These are phyloP conservation scores for Drosophila nigritarsus DNA, from an alignment of 2,888 invertebrate species.

Conservation along the genomic window DNA sequence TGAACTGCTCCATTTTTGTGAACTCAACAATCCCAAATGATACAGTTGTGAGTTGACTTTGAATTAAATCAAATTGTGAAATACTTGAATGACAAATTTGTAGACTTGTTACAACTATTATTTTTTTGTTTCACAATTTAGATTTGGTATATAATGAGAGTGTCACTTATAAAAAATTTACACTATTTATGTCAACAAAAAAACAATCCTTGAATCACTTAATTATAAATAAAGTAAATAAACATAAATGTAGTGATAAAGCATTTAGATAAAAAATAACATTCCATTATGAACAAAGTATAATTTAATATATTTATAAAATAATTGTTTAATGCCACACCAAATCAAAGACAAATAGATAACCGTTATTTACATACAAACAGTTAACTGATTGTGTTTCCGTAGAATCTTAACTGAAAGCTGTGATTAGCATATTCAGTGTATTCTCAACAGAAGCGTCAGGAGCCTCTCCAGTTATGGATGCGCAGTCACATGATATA, in stretches of 20 bases:
- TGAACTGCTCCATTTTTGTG: constrained; percentile 69
- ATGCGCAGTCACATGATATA: constrained; percentile 41
- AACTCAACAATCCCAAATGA: constrained; percentile 54
- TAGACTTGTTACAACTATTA: too few species aligned
- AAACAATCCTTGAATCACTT: neutral
- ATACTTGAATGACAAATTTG: neutral
- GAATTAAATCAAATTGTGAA: constrained; percentile 36
- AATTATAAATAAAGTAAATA: neutral
- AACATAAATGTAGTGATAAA: neutral
- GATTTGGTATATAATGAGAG: neutral
- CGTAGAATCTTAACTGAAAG: constrained; percentile 2
- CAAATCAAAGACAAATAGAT: neutral
- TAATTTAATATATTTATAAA: neutral
- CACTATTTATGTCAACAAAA: neutral
- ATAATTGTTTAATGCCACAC: neutral
- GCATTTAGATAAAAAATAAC: neutral
- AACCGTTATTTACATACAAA: neutral
- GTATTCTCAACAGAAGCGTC: constrained; percentile 7
- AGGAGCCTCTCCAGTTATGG: constrained; percentile 38
- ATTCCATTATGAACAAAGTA: neutral
- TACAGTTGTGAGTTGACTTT: constrained; percentile 52
- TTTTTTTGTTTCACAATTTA: neutral
- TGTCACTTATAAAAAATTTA: neutral
- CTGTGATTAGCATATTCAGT: constrained; percentile 46
- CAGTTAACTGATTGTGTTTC: neutral